These are phyloP conservation scores for Lineus longissimus DNA, from an alignment of 1,140 invertebrate genomes.

Conservation along the genomic window DNA sequence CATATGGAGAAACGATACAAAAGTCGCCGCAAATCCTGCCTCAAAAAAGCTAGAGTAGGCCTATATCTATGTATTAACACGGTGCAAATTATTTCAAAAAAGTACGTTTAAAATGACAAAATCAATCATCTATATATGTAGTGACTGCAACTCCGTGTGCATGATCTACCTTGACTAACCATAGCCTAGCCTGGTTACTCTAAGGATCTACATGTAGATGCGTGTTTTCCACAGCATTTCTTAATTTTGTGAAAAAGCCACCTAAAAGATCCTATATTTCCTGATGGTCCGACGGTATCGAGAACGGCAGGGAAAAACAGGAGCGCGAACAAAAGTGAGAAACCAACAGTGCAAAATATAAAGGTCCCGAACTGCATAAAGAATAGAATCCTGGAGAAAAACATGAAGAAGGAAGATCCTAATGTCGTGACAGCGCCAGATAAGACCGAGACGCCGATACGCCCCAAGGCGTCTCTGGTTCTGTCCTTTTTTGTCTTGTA, in stretches of 20 bases:
- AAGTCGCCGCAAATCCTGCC: too few species aligned
- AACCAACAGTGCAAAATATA: conserved; percentile 40
- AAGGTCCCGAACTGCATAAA: conserved; percentile 42
- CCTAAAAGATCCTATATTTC: conserved; percentile 25
- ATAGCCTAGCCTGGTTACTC: too few species aligned
- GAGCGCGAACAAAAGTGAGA: conserved; percentile 36
- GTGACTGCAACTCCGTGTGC: too few species aligned
- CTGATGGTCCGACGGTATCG: conserved; percentile 33
- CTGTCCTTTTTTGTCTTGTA: conserved; percentile 8
- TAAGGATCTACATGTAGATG: too few species aligned
- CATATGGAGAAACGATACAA: too few species aligned
- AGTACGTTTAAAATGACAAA: too few species aligned
- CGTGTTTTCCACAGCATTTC: too few species aligned
- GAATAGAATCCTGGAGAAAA: conserved; percentile 32
- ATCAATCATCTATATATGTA: too few species aligned
- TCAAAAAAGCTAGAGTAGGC: too few species aligned
- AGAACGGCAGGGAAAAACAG: conserved; percentile 30
- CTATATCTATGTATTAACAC: too few species aligned
- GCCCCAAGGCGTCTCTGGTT: conserved; percentile 8
- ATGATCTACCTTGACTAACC: too few species aligned
- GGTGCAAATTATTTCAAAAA: too few species aligned
- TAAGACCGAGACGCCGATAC: conserved; percentile 16
- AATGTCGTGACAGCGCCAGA: conserved; percentile 39
- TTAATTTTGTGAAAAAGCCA: conserved; percentile 10
- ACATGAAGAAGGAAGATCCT: conserved; percentile 39